Conservation (phyloP, 1,140 invertebrate species). For the Aphaenogaster floridana region DNA sequence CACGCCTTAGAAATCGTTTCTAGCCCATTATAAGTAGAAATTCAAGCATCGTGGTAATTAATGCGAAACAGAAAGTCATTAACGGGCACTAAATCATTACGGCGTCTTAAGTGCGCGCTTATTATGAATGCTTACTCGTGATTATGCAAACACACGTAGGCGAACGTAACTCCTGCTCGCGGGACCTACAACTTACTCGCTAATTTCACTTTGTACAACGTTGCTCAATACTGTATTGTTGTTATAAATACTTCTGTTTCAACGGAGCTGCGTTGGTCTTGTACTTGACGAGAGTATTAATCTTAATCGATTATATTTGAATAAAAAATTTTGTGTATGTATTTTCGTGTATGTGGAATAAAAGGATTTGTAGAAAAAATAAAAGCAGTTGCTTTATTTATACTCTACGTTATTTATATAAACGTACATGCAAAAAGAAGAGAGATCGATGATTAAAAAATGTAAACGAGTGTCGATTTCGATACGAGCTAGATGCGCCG, state of each 20-base stretch:
- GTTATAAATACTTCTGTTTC: slow-evolving; percentile 13
- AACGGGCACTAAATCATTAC: slow-evolving; percentile 73
- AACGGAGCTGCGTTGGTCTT: not conserved
- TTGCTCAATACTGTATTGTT: slow-evolving; percentile 53
- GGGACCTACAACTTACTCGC: slow-evolving; percentile 51
- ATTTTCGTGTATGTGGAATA: too few relatives aligned
- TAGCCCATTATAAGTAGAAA: slow-evolving; percentile 52
- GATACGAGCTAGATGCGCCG: not conserved
- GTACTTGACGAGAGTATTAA: too few relatives aligned
- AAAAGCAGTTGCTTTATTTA: not conserved
- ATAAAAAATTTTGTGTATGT: not conserved
- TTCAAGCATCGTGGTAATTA: slow-evolving; percentile 67
- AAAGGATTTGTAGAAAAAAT: not conserved
- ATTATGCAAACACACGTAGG: slow-evolving; percentile 75
- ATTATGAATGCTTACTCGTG: slow-evolving; percentile 70
- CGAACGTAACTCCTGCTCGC: slow-evolving; percentile 59
- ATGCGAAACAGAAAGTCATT: slow-evolving; percentile 76
- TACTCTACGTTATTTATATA: not conserved
- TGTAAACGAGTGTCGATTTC: not conserved
- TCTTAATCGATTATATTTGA: not conserved
- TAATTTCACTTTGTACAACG: slow-evolving; percentile 58
- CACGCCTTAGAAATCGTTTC: slow-evolving; percentile 23
- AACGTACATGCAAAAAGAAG: not conserved
- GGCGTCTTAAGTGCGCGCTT: slow-evolving; percentile 66
- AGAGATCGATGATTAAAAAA: not conserved